phyloP scores from a whole-genome alignment of 2,888 invertebrate species.

The Trichopria drosophilae region DNA sequence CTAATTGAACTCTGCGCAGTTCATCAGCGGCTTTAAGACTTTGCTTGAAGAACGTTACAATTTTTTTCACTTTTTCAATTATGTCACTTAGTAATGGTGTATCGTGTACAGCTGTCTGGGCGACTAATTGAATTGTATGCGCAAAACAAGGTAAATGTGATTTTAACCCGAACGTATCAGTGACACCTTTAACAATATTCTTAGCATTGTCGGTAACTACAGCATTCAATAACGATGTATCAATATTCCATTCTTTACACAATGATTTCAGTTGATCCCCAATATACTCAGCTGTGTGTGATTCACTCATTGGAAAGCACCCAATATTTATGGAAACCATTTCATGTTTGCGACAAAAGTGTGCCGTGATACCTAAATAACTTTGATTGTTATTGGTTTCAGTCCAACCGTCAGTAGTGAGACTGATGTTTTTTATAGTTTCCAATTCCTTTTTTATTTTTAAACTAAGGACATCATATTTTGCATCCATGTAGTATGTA shows the following conservation, averaged over 20 bases:
- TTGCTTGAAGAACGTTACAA: slow-evolving; percentile 28
- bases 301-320: slow-evolving; percentile 2
- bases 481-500: neutral
- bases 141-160: slow-evolving; percentile 28
- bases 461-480: slow-evolving; percentile 1
- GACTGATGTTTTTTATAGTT: slow-evolving; percentile 1
- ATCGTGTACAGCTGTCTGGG: slow-evolving; percentile 10
- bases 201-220: slow-evolving; percentile 29
- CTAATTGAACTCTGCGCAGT: slow-evolving; percentile 8
- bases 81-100: slow-evolving; percentile 9
- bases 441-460: slow-evolving; percentile 1
- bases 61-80: slow-evolving; percentile 18
- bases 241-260: slow-evolving; percentile 17
- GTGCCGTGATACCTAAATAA: slow-evolving; percentile 23
- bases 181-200: slow-evolving; percentile 18
- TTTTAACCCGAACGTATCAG: slow-evolving; percentile 10
- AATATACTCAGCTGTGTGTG: slow-evolving; percentile 17
- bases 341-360: slow-evolving; percentile 11
- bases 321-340: slow-evolving; percentile 14
- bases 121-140: slow-evolving; percentile 24
- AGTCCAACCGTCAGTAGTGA: slow-evolving; percentile 23
- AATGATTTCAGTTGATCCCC: neutral
- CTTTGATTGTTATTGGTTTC: slow-evolving; percentile 10
- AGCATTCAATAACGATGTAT: slow-evolving; percentile 14
- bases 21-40: slow-evolving; percentile 22